Conservation (phyloP, 2,113 vertebrate genomes). For the Salvator merianae region DNA sequence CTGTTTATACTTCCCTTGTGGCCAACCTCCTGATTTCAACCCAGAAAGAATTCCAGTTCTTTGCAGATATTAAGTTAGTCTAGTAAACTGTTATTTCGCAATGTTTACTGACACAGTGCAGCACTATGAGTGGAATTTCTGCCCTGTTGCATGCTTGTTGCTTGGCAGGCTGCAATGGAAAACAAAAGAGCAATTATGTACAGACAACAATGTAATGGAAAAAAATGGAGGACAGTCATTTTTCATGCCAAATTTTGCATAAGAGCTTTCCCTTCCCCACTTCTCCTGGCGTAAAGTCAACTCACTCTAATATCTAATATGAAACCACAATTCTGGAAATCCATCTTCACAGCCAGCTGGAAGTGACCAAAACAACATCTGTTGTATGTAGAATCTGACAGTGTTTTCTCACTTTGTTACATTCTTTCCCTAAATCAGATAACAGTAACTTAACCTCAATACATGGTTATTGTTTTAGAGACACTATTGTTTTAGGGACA, state of each 20-base stretch:
- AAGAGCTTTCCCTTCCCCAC: slow-evolving; percentile 48
- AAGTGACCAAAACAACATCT: slow-evolving; percentile 76
- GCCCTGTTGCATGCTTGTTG: slow-evolving; percentile 40
- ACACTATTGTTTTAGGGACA: slow-evolving; percentile 46
- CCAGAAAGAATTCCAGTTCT: slow-evolving; percentile 12
- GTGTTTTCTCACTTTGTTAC: slow-evolving; percentile 47
- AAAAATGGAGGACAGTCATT: slow-evolving; percentile 66
- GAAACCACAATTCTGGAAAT: slow-evolving; percentile 65
- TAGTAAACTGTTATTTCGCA: slow-evolving; percentile 46
- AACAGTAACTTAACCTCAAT: neutral
- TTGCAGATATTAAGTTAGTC: slow-evolving; percentile 38
- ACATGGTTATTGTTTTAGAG: slow-evolving; percentile 49
- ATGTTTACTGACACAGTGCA: slow-evolving; percentile 55
- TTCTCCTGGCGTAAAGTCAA: slow-evolving; percentile 49
- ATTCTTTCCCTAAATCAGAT: slow-evolving; percentile 48
- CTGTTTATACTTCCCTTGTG: slow-evolving; percentile 14
- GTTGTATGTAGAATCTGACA: slow-evolving; percentile 59
- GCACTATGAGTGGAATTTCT: slow-evolving; percentile 55
- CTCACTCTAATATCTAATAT: slow-evolving; percentile 59
- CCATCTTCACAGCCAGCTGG: slow-evolving; percentile 70
- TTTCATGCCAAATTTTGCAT: slow-evolving; percentile 66
- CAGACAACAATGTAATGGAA: slow-evolving; percentile 75
- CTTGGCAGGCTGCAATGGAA: slow-evolving; percentile 73
- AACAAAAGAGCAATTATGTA: slow-evolving; percentile 69
- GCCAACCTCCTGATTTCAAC: slow-evolving; percentile 4